Percentiles rank a stretch among this genome's conserved stretches.
Conservation (phyloP, 2,797 vertebrate genomes). For the Chelon labrosus region DNA sequence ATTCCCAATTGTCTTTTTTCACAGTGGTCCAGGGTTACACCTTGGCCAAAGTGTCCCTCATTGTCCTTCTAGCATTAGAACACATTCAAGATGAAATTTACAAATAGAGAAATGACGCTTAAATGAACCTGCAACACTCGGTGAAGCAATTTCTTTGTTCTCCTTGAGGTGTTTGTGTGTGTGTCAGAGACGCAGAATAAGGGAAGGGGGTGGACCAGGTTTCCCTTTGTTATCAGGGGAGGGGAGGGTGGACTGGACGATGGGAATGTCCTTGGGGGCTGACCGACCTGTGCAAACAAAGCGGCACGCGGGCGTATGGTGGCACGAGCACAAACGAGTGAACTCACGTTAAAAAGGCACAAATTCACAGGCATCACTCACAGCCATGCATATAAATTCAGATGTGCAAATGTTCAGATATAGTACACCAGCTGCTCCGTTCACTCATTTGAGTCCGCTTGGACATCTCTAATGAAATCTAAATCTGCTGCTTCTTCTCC, state of each 20-base stretch:
- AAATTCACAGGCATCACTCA: slow-evolving; percentile 19
- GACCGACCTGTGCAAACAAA: slow-evolving; percentile 44
- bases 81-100: neutral
- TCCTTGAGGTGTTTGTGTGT: slow-evolving; percentile 35
- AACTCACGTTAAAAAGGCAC: neutral
- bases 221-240: slow-evolving; percentile 58
- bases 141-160: slow-evolving; percentile 45
- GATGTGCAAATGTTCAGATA: neutral
- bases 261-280: slow-evolving; percentile 56
- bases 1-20: slow-evolving; percentile 31
- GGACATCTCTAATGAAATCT: too few relatives aligned
- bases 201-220: slow-evolving; percentile 33
- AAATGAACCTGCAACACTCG: slow-evolving; percentile 11
- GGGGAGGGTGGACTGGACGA: slow-evolving; percentile 44
- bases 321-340: neutral
- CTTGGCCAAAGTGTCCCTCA: neutral
- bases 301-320: slow-evolving; percentile 20
- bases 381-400: neutral
- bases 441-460: too few relatives aligned
- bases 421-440: neutral
- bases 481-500: too few relatives aligned
- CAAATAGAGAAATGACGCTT: neutral
- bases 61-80: neutral
- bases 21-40: neutral
- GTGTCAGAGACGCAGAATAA: slow-evolving; percentile 13